Percentiles rank a stretch among this genome's conserved stretches.
Conservation (phyloP, 2,888 invertebrate species). For the Aporophyla nigra region DNA sequence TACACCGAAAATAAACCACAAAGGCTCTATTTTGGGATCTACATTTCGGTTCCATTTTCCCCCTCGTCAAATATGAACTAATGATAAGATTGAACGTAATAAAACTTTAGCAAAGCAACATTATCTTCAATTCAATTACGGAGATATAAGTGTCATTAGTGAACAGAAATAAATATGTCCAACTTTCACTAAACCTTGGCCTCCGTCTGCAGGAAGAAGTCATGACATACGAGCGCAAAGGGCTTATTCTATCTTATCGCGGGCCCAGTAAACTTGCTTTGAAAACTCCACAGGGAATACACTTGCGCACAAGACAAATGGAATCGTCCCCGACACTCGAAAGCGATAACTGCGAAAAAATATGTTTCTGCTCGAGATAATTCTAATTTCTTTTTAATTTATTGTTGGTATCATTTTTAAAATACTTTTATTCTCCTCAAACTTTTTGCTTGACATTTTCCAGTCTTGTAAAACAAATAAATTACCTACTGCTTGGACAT, state of each 20-base stretch:
- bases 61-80: background rate
- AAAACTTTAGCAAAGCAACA: conserved; percentile 4
- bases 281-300: conserved; percentile 84
- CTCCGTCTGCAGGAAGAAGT: conserved; percentile 75
- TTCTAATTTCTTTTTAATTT: conserved; percentile 69
- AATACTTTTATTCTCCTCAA: conserved; percentile 33
- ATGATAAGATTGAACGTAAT: conserved; percentile 14
- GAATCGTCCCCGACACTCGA: conserved; percentile 77
- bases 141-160: conserved; percentile 43
- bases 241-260: conserved; percentile 86
- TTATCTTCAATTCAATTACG: conserved; percentile 48
- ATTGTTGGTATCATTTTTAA: conserved; percentile 38
- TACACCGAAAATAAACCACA: conserved; percentile 11
- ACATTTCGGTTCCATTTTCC: background rate
- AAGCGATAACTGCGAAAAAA: conserved; percentile 79
- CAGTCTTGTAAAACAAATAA: conserved; percentile 29
- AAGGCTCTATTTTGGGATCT: conserved; percentile 3
- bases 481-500: conserved; percentile 31
- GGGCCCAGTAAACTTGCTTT: conserved; percentile 83
- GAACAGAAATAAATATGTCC: conserved; percentile 63
- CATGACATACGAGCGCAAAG: conserved; percentile 84
- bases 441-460: conserved; percentile 21
- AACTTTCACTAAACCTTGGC: conserved; percentile 62
- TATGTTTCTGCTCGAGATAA: conserved; percentile 65
- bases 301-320: conserved; percentile 84